Percentiles rank a stretch among this genome's conserved stretches.
These are phyloP conservation scores for Lampris incognitus DNA, from an alignment of 2,113 vertebrate genomes.

Conservation along the genomic window DNA sequence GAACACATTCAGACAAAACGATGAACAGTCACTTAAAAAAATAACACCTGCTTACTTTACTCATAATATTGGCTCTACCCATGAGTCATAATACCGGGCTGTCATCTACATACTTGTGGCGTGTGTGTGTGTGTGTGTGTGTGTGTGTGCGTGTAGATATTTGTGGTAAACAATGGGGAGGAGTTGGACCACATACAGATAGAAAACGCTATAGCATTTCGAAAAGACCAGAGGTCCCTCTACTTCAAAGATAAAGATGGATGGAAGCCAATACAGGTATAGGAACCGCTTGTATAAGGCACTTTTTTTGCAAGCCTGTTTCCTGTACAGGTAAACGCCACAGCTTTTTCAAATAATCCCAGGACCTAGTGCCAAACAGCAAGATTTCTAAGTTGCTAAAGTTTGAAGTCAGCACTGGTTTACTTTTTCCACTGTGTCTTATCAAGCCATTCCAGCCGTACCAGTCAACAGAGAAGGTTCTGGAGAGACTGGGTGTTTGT, in stretches of 20 bases:
- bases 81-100: not conserved
- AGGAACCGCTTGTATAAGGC: not conserved
- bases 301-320: not conserved
- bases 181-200: constrained; percentile 85
- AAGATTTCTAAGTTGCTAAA: not conserved
- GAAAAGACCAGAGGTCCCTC: constrained; percentile 90
- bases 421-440: not conserved
- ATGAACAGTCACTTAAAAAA: no score
- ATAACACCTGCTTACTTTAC: no score
- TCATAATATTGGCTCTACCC: not conserved
- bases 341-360: not conserved
- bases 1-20: constrained; percentile 12
- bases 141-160: constrained; percentile 84
- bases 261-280: constrained; percentile 94
- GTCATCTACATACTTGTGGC: not conserved
- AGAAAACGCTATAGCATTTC: constrained; percentile 89
- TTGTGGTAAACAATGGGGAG: constrained; percentile 91
- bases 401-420: not conserved
- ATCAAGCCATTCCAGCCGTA: constrained; percentile 82
- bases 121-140: not conserved
- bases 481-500: constrained; percentile 75
- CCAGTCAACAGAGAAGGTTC: constrained; percentile 82
- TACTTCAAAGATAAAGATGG: constrained; percentile 93
- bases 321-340: not conserved
- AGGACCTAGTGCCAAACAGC: not conserved